Base-by-base conservation (phyloP, 2,797 vertebrate genomes). In the Borostomias antarcticus region DNA sequence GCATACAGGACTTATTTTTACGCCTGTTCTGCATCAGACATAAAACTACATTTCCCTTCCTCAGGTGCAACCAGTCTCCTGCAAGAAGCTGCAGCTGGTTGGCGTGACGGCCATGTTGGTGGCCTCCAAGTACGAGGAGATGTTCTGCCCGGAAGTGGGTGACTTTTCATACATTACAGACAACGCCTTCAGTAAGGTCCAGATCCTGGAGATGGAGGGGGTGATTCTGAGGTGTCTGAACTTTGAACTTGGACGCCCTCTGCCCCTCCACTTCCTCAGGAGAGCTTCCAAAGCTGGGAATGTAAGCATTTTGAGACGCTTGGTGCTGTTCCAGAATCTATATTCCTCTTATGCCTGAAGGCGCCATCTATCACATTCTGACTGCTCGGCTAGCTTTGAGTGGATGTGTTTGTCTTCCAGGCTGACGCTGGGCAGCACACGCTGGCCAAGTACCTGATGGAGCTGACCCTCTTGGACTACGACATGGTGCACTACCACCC, bases 111-210 rank as follows among this genome's bases (percentile, higher is more conserved):
- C 96, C 0, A 88, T 98, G 91, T 82, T 97, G 62, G 9, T 99
- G 75, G 97, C 96, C 65, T 95, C 95, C 50, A 99, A 98, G 63
- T 98, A 98, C 0, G 97, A 99, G 85, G 97, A 99, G 85, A 96
- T 96, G 85, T 88, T 88, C 19, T 85, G 89, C 9, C 96, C 96
- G 0, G 92, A 94, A 69, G 76, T 97, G 0, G 91, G 89, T 10
- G 96, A 97, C 89, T 98, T 98, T 3, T 93, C 95, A 71, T 98
- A 98, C 74, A 95, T 99, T 74, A 98, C 97, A 0, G 96, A 98
- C 79, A 91, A 94, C 6, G 92, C 96, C 0, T 98, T 95, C 62
- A 93, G 91, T 0, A 86, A 89, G 48, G 51, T 72, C 30, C 95
- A 98, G 78, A 93, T 98, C 29, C 89, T 93, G 53, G 92, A 93